phyloP scores from a whole-genome alignment of 1,140 invertebrate genomes.

The Nasonia giraulti region DNA sequence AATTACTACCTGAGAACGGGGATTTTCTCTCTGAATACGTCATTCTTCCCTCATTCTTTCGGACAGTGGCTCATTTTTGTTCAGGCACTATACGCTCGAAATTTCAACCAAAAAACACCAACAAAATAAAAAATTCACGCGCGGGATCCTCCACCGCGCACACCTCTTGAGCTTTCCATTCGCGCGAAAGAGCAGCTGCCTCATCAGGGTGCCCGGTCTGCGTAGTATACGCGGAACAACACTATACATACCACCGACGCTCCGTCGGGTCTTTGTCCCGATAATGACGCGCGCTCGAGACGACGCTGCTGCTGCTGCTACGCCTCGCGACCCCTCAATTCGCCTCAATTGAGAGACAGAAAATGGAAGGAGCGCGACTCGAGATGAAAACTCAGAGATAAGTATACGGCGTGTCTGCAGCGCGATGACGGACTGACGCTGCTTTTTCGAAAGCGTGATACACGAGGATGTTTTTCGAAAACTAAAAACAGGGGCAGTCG shows the following conservation, averaged over 20 bases:
- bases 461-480: neutral
- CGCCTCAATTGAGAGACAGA: slow-evolving; percentile 27
- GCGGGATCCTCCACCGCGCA: too few relatives aligned
- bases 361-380: neutral
- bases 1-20: neutral
- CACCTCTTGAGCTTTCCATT: neutral
- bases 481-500: neutral
- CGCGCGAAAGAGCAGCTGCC: neutral
- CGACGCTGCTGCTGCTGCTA: neutral
- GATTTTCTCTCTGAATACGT: too few relatives aligned
- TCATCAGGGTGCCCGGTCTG: neutral
- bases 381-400: slow-evolving; percentile 1
- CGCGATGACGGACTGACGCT: neutral
- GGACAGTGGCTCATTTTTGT: too few relatives aligned
- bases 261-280: slow-evolving; percentile 34
- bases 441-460: neutral
- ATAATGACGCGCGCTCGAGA: slow-evolving; percentile 16
- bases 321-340: slow-evolving; percentile 32
- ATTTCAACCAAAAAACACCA: neutral
- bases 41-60: too few relatives aligned
- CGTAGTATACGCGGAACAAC: neutral
- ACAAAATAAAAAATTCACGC: neutral
- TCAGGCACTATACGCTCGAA: neutral
- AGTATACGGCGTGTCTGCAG: neutral
- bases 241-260: neutral